Evolutionary conservation across 2,888 invertebrate genomes (phyloP), one percentile per base, ranked within the genome.

Genomic region (Zaprionus bogoriensis): DNA sequence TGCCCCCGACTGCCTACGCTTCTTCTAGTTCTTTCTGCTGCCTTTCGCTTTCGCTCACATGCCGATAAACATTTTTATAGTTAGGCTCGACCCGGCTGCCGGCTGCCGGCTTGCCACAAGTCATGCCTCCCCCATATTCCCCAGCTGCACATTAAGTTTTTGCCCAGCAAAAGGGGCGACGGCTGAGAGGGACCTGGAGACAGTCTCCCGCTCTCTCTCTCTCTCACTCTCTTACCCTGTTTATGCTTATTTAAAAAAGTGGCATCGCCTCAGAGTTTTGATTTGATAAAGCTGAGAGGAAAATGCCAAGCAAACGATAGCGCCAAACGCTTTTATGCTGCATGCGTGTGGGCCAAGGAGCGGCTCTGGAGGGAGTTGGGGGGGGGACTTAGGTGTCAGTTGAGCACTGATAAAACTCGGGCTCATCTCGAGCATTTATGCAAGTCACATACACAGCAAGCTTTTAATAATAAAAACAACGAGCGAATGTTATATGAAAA

Each of bases 181-280:
- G 4, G n/a, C 30, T 22, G 36, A 19, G 5, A 6, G 10, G 10
- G 30, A 46, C 10, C 48, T 39, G 53, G 10, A 36, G 48, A 57
- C 36, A 54, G 27, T 67, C 57, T 57, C n/a, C n/a, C n/a, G n/a
- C n/a, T n/a, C n/a, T n/a, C n/a, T n/a, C n/a, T n/a, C n/a, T n/a
- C n/a, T n/a, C n/a, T n/a, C n/a, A n/a, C n/a, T n/a, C n/a, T n/a
- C n/a, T n/a, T n/a, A n/a, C 72, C 45, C 68, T 69, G 61, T 78
- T 82, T 86, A 82, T 86, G 87, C 82, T 86, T 82, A 82, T 82
- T 82, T 82, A 82, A 82, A 82, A 82, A 86, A 81, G 87, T 86
- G 55, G 72, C 76, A 65, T 59, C 66, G 74, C 74, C 58, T 67
- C 74, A 39, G 53, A 83, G 83, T 86, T 82, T 86, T 82, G 86